phyloP scores from a whole-genome alignment of 2,797 vertebrate species.

The Anableps anableps region DNA sequence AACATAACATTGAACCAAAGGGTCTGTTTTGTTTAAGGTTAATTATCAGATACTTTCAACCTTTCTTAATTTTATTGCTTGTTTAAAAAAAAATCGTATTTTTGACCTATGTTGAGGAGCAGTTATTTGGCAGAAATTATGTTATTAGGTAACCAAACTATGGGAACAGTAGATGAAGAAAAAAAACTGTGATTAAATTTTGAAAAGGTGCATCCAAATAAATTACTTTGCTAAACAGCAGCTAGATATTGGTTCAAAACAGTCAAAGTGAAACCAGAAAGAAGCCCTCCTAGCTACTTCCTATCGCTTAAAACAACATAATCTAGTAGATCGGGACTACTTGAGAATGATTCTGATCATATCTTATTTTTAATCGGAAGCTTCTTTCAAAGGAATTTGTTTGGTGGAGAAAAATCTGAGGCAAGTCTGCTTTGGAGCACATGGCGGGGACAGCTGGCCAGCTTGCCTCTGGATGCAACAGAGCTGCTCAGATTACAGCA shows the following conservation, averaged over 20 bases:
- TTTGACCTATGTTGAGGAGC: neutral
- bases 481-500: neutral
- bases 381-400: neutral
- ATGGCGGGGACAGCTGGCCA: neutral
- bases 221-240: neutral
- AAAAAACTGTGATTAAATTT: neutral
- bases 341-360: neutral
- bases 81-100: no score
- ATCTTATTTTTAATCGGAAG: neutral
- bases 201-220: neutral
- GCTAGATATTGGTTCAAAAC: neutral
- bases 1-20: neutral
- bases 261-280: neutral
- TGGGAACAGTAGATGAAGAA: neutral
- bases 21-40: neutral
- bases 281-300: neutral
- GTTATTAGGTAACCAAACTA: neutral
- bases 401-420: neutral
- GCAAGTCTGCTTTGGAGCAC: neutral
- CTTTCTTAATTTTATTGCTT: neutral
- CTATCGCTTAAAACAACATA: neutral
- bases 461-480: neutral
- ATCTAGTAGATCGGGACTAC: neutral
- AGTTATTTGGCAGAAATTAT: neutral
- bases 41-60: neutral